Conservation (phyloP, 2,797 vertebrate genomes). For the Champsocephalus gunnari region DNA sequence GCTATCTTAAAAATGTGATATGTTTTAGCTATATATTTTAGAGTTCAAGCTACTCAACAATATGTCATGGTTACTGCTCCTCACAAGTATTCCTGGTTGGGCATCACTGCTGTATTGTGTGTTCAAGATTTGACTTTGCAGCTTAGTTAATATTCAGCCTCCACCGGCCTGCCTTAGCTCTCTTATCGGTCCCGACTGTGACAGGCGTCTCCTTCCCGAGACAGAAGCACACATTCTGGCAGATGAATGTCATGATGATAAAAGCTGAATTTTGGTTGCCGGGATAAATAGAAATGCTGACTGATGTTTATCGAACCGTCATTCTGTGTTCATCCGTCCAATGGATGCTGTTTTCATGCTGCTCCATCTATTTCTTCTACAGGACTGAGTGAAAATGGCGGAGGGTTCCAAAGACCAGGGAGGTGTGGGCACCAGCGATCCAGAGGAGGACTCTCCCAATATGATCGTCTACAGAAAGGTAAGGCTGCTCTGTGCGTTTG, state of each 20-base stretch:
- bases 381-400: slow-evolving; percentile 87
- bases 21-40: neutral
- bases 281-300: slow-evolving; percentile 33
- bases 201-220: slow-evolving; percentile 45
- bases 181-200: slow-evolving; percentile 53
- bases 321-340: slow-evolving; percentile 27
- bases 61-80: neutral
- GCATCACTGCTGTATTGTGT: neutral
- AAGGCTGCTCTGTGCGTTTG: slow-evolving; percentile 63
- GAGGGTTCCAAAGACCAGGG: slow-evolving; percentile 87
- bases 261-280: slow-evolving; percentile 20
- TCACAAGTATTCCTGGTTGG: neutral
- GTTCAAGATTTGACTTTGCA: slow-evolving; percentile 33
- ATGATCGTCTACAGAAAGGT: slow-evolving; percentile 98
- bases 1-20: neutral
- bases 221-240: slow-evolving; percentile 39
- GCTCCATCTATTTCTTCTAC: slow-evolving; percentile 27
- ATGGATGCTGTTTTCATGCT: neutral
- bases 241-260: slow-evolving; percentile 67
- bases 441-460: slow-evolving; percentile 94
- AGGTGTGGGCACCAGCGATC: slow-evolving; percentile 81
- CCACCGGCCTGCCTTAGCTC: slow-evolving; percentile 45
- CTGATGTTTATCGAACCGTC: slow-evolving; percentile 52
- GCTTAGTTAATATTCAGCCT: slow-evolving; percentile 56
- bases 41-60: neutral